Conservation (phyloP, 2,113 vertebrate genomes). For the Rhagologus leucostigma region DNA sequence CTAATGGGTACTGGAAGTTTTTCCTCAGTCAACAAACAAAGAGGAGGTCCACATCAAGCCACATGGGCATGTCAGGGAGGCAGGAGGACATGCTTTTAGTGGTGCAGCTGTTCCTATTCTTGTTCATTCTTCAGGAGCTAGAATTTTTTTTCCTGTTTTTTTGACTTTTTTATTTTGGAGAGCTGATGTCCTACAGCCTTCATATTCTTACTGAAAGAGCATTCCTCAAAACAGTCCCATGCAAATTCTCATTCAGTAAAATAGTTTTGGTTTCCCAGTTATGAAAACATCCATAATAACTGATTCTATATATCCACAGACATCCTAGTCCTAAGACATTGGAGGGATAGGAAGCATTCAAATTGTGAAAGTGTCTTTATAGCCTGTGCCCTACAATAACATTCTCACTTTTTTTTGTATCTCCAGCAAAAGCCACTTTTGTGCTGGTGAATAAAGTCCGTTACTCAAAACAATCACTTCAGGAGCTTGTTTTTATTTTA, state of each 20-base stretch:
- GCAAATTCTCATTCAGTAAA: background rate
- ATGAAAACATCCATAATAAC: background rate
- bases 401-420: background rate
- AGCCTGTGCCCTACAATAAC: background rate
- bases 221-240: background rate
- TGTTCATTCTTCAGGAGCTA: background rate
- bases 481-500: constrained; percentile 22
- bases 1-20: background rate
- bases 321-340: background rate
- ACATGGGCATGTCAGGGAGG: background rate
- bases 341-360: background rate
- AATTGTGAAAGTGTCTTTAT: background rate
- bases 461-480: constrained; percentile 12
- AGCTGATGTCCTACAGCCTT: background rate
- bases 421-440: background rate
- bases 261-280: background rate
- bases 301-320: background rate
- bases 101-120: background rate
- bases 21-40: background rate
- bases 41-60: background rate
- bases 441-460: background rate
- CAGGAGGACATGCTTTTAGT: rapidly evolving
- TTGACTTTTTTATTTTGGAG: background rate
- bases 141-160: rapidly evolving
- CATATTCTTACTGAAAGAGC: background rate